Conservation (phyloP, 37 sponge, comb jelly and placozoan species). For the Eunapius fragilis region DNA sequence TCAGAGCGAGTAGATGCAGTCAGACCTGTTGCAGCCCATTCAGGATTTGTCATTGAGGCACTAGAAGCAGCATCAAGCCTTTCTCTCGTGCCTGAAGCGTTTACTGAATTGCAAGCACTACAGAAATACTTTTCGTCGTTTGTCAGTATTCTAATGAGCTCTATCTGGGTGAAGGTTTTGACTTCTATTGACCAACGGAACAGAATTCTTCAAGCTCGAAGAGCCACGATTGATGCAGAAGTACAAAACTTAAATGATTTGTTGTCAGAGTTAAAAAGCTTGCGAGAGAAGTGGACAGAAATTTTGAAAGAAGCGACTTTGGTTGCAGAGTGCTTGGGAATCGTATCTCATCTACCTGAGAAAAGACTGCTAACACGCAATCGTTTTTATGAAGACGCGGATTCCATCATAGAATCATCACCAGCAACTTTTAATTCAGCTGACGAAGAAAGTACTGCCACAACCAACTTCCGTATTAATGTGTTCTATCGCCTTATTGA, state of each 20-base stretch:
- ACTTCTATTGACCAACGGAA: not conserved
- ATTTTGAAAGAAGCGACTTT: not conserved
- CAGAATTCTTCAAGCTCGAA: not conserved
- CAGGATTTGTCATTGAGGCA: not conserved
- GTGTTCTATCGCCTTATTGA: not conserved
- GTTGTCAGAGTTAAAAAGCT: not conserved
- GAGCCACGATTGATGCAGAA: not conserved
- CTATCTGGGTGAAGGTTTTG: conserved; percentile 8
- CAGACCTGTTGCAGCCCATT: conserved; percentile 9
- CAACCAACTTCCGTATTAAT: not conserved
- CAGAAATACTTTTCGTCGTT: not conserved
- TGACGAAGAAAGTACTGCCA: too few species aligned
- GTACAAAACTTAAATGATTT: not conserved
- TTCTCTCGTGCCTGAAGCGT: not conserved
- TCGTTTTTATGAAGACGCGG: conserved; percentile 8
- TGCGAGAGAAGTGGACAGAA: not conserved
- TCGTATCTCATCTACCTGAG: too few species aligned
- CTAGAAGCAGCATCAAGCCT: not conserved
- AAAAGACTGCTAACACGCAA: not conserved
- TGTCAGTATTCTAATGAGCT: not conserved
- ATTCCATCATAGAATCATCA: too few species aligned
- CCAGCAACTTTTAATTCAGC: not conserved
- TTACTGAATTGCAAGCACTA: not conserved
- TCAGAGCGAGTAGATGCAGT: not conserved
- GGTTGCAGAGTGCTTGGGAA: not conserved